Percentiles rank a stretch among this genome's conserved stretches.
Conservation (phyloP, 2,888 invertebrate genomes). For the Psococerastis gibbosa region DNA sequence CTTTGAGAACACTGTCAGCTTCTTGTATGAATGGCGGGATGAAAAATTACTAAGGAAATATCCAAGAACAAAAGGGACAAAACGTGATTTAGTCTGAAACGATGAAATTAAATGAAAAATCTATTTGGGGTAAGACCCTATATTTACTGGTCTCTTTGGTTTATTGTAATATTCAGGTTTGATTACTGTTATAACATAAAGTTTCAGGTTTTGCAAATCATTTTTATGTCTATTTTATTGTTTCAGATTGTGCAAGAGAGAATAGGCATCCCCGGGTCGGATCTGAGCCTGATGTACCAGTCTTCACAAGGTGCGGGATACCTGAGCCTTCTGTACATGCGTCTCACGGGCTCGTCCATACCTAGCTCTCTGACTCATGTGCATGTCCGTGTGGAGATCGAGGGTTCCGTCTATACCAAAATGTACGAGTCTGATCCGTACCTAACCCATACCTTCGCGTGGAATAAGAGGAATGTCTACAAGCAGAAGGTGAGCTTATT, state of each 20-base stretch:
- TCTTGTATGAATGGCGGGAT: no score
- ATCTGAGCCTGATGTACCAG: constrained; percentile 84
- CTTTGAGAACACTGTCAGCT: background rate
- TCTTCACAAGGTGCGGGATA: constrained; percentile 91
- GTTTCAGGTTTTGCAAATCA: no score
- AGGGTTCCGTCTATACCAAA: constrained; percentile 79
- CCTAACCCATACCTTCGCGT: constrained; percentile 87
- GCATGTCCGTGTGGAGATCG: constrained; percentile 80
- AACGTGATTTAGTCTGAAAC: no score
- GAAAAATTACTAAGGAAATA: no score
- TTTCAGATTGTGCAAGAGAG: constrained; percentile 87
- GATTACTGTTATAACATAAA: no score
- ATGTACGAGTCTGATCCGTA: constrained; percentile 93
- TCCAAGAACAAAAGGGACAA: no score
- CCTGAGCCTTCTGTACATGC: constrained; percentile 79
- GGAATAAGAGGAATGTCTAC: constrained; percentile 96
- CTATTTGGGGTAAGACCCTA: no score
- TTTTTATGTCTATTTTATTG: no score
- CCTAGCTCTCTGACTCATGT: constrained; percentile 71
- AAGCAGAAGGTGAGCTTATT: constrained; percentile 62
- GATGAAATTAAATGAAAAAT: no score
- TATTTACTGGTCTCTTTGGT: no score
- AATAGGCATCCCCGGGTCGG: constrained; percentile 83
- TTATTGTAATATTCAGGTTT: no score
- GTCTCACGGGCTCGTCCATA: constrained; percentile 59